Evolutionary conservation across 2,888 invertebrate genomes (phyloP), one percentile per base, ranked within the genome.

Genomic region (Pterostichus madidus): DNA sequence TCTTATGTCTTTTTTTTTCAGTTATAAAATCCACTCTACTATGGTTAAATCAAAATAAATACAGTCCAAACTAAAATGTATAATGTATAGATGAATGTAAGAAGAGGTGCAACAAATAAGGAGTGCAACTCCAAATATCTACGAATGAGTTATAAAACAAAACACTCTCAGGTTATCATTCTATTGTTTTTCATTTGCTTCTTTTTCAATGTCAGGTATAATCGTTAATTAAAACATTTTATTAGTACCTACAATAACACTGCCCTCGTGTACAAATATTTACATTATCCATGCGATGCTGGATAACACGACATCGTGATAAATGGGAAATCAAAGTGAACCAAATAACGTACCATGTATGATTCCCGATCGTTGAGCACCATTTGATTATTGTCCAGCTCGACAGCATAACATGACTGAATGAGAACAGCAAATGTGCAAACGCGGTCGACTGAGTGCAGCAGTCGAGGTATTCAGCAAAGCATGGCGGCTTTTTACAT

Each of bases 211-310:
- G 81, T 81, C 81, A 81, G 75, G 75, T 81, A 81, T 81, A 81
- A 81, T 81, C 81, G 73, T 82, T 82, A 82, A 82, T 82, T 82
- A 82, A 82, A 82, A 82, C 82, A 82, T 83, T 68, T 83, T 83
- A 83, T 83, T 83, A 77, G 76, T 77, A 77, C 83, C 83, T 83
- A 83, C 83, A 83, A 77, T 83, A 83, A 83, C 76, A 83, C 83
- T 83, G 77, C 68, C 82, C 77, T 83, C 68, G 77, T 83, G 68
- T 83, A 83, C 77, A 83, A 75, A 82, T 83, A 82, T 82, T 76
- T 82, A 82, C 82, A 82, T 32, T 61, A 24, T 73, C 80, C 80
- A 80, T 46, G 59, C 80, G 44, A 39, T 81, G 61, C 75, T 75
- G 81, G 49, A 75, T 75, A 81, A 44, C 61, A 13, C 81, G 61